Evolutionary conservation across 1,140 invertebrate species (phyloP).

Genomic region (Elymnias hypermnestra): DNA sequence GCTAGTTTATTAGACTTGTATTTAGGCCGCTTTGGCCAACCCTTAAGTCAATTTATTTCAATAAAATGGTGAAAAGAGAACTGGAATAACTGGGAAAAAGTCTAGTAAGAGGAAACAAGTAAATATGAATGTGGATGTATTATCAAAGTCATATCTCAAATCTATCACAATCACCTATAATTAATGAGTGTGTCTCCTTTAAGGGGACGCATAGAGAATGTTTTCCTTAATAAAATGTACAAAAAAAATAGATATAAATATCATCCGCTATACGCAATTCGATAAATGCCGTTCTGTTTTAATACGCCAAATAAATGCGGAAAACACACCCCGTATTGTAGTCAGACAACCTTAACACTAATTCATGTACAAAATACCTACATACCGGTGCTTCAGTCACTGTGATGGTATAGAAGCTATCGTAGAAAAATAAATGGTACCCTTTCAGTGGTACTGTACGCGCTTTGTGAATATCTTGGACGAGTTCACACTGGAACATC

Average conservation of each 20-base stretch:
- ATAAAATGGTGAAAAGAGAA: too few species aligned
- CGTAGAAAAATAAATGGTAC: slow-evolving; percentile 59
- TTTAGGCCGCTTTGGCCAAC: too few species aligned
- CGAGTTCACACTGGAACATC: background rate
- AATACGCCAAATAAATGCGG: slow-evolving; percentile 9
- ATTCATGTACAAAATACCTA: slow-evolving; percentile 41
- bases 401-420: slow-evolving; percentile 37
- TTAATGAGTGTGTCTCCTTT: background rate
- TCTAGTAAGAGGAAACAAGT: too few species aligned
- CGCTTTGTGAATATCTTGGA: background rate
- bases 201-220: too few species aligned
- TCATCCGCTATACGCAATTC: too few species aligned
- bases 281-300: background rate
- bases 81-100: too few species aligned
- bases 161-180: slow-evolving; percentile 40
- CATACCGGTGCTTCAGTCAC: slow-evolving; percentile 34
- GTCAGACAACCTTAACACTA: slow-evolving; percentile 33
- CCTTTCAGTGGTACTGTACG: slow-evolving; percentile 35
- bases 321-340: slow-evolving; percentile 29
- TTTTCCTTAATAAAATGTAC: slow-evolving; percentile 25
- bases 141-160: slow-evolving; percentile 36
- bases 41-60: too few species aligned
- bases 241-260: slow-evolving; percentile 19
- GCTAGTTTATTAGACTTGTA: too few species aligned
- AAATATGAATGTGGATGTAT: too few species aligned